Conservation (phyloP, 2,113 vertebrate genomes). For the Pycnonotus jocosus region DNA sequence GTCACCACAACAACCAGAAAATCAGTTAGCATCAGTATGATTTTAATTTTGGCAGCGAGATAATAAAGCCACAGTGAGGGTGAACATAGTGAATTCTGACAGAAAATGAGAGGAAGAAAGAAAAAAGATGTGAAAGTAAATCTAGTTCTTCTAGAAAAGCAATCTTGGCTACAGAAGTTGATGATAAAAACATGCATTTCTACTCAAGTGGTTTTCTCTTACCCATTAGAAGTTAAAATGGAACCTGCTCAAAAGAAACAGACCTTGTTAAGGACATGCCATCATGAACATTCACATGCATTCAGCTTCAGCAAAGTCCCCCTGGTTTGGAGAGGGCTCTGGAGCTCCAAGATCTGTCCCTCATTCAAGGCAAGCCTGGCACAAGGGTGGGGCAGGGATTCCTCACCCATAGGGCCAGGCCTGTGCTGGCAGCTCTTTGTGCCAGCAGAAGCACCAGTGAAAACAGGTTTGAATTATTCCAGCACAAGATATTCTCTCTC, state of each 20-base stretch:
- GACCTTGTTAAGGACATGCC: not conserved
- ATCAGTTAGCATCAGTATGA: constrained; percentile 16
- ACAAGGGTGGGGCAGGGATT: not conserved
- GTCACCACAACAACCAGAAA: constrained; percentile 37
- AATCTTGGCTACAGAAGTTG: not conserved
- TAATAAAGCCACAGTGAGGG: not conserved
- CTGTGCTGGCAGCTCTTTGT: not conserved
- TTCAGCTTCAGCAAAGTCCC: not conserved
- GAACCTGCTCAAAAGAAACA: not conserved
- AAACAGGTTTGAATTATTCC: not conserved
- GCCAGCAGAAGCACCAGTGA: not conserved
- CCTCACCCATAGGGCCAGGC: not conserved
- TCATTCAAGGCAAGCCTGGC: not conserved
- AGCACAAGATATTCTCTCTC: not conserved
- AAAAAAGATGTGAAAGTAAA: not conserved
- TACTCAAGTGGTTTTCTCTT: not conserved
- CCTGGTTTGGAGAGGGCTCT: not conserved
- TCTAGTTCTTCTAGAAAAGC: not conserved
- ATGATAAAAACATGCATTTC: not conserved
- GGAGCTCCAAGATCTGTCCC: not conserved
- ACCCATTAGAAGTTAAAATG: not conserved
- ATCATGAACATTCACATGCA: not conserved
- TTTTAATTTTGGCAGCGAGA: constrained; percentile 5
- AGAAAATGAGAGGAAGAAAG: not conserved
- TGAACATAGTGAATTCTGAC: not conserved